Conservation (phyloP, 1,140 invertebrate genomes). For the Maniola jurtina region DNA sequence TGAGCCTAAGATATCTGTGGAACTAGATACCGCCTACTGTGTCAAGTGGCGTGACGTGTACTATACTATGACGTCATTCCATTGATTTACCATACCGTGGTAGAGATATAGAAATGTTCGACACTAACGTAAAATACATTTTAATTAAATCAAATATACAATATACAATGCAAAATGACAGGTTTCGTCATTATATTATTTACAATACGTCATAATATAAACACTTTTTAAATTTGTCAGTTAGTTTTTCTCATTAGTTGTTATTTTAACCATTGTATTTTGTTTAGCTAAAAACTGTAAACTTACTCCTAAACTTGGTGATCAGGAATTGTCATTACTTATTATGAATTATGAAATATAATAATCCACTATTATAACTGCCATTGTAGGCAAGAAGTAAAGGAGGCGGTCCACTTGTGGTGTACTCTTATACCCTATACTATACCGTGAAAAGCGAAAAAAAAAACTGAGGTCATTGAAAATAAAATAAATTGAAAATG, state of each 20-base stretch:
- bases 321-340: conserved; percentile 21
- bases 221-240: not conserved
- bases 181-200: conserved; percentile 27
- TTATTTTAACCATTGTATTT: conserved; percentile 15
- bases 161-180: conserved; percentile 19
- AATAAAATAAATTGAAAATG: no score
- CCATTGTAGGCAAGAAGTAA: conserved; percentile 27
- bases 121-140: conserved; percentile 5
- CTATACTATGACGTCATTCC: not conserved
- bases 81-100: not conserved
- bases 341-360: no score
- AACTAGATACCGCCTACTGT: no score
- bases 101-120: not conserved
- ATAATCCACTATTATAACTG: conserved; percentile 34
- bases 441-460: no score
- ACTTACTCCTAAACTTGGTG: conserved; percentile 51
- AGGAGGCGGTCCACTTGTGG: not conserved
- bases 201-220: conserved; percentile 9
- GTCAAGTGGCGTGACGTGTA: no score
- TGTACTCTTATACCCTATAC: no score
- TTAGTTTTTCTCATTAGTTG: not conserved
- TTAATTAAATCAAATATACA: conserved; percentile 39
- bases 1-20: no score
- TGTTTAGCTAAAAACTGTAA: conserved; percentile 11
- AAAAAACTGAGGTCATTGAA: not conserved